Percentiles rank a stretch among this genome's conserved stretches.
These are phyloP conservation scores for Rhyacichthys aspro DNA, from an alignment of 2,797 vertebrate genomes.

Conservation along the genomic window DNA sequence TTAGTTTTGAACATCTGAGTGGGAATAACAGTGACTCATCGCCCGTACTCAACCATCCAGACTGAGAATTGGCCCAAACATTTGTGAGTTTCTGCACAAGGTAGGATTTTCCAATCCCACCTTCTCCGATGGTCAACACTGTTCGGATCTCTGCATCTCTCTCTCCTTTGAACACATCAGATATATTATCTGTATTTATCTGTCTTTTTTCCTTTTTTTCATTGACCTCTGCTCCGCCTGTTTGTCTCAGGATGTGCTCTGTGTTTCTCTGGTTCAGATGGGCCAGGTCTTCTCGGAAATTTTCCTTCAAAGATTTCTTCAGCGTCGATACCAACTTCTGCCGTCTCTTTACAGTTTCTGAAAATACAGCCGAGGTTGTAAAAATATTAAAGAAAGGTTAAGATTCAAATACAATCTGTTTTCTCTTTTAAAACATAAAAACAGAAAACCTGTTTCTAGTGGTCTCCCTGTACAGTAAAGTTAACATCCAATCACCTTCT, in stretches of 20 bases:
- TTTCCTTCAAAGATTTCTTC: accelerated
- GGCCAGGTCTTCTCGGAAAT: accelerated
- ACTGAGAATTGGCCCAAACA: background rate
- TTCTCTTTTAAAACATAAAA: too few species aligned
- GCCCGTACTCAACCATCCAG: background rate
- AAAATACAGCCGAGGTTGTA: background rate
- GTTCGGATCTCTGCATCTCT: accelerated
- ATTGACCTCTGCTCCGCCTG: background rate
- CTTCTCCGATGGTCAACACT: background rate
- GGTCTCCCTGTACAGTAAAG: too few species aligned
- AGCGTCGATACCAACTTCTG: background rate
- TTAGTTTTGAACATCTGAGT: background rate
- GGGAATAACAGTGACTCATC: background rate
- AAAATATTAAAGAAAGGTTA: too few species aligned
- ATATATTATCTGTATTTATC: background rate
- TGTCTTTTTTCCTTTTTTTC: background rate
- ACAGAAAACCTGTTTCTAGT: too few species aligned
- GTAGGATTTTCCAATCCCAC: background rate
- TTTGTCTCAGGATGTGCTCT: conserved; percentile 43
- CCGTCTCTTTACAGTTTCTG: conserved; percentile 10
- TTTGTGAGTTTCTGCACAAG: background rate
- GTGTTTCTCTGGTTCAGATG: conserved; percentile 33
- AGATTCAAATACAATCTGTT: too few species aligned
- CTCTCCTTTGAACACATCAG: conserved; percentile 22
- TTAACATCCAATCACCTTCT: too few species aligned